Evolutionary conservation across 2,113 vertebrate species (phyloP).

Genomic region (Strigops habroptila): DNA sequence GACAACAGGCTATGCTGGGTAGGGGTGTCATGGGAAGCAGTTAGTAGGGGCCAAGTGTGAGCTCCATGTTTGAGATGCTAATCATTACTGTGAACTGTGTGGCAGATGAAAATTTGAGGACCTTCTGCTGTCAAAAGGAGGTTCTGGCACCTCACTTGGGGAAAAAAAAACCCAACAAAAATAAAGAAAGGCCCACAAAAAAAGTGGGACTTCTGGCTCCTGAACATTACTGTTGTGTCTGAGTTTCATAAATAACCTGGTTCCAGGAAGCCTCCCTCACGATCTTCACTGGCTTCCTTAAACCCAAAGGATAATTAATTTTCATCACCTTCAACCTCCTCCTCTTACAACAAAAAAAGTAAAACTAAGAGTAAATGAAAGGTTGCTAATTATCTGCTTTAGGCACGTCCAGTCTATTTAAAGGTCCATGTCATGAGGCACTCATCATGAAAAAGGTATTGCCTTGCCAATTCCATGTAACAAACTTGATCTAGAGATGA

Average conservation of each 20-base stretch:
- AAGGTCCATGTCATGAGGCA: neutral
- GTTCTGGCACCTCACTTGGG: neutral
- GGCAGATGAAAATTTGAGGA: neutral
- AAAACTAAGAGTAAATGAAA: neutral
- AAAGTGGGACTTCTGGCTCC: neutral
- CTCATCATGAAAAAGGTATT: neutral
- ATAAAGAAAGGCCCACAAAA: neutral
- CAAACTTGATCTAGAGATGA: neutral
- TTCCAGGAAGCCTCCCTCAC: neutral
- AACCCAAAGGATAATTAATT: neutral
- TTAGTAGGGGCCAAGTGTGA: neutral
- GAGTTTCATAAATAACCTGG: neutral
- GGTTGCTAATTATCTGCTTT: neutral
- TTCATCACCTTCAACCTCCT: neutral
- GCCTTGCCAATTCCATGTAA: neutral
- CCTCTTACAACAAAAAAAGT: neutral
- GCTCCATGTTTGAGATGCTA: neutral
- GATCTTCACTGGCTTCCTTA: neutral
- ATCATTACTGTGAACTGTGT: neutral
- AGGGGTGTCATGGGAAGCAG: neutral
- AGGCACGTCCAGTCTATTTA: neutral
- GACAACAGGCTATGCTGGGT: neutral
- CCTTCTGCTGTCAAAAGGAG: neutral
- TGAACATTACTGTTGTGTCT: neutral
- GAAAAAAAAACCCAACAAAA: neutral